These are phyloP conservation scores for Paracentrotus lividus DNA, from an alignment of 53 echinoderm and acorn worm genomes.

Conservation along the genomic window DNA sequence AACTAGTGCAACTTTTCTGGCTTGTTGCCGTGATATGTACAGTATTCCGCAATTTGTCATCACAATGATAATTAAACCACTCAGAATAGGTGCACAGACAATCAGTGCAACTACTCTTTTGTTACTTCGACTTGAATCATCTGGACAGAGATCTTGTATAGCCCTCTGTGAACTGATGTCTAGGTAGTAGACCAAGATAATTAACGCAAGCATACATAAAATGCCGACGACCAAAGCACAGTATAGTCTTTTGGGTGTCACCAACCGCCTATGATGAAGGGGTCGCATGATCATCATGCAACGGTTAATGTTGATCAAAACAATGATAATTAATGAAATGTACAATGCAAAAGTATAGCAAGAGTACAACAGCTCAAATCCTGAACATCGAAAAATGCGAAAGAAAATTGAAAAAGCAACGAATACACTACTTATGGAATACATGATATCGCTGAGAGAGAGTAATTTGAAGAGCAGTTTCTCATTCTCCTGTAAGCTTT, in stretches of 20 bases:
- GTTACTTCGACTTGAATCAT: neutral
- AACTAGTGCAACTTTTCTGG: neutral
- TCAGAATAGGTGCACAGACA: neutral
- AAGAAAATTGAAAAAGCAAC: neutral
- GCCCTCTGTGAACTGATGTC: neutral
- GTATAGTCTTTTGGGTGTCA: neutral
- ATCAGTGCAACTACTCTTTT: neutral
- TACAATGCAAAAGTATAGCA: neutral
- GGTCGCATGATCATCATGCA: conserved; percentile 1
- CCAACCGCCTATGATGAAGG: neutral
- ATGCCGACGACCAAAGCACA: neutral
- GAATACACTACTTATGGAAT: neutral
- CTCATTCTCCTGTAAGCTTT: neutral
- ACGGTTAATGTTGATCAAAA: neutral
- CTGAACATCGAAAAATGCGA: neutral
- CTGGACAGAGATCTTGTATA: neutral
- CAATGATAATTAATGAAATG: neutral
- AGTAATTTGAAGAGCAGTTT: neutral
- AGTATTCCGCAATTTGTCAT: neutral
- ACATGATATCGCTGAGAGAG: neutral
- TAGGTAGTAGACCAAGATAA: neutral
- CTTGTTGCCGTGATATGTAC: neutral
- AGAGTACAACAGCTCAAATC: neutral
- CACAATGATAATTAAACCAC: neutral
- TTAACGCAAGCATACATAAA: neutral